phyloP scores from a whole-genome alignment of 2,888 invertebrate genomes.

The Notodonta dromedarius region DNA sequence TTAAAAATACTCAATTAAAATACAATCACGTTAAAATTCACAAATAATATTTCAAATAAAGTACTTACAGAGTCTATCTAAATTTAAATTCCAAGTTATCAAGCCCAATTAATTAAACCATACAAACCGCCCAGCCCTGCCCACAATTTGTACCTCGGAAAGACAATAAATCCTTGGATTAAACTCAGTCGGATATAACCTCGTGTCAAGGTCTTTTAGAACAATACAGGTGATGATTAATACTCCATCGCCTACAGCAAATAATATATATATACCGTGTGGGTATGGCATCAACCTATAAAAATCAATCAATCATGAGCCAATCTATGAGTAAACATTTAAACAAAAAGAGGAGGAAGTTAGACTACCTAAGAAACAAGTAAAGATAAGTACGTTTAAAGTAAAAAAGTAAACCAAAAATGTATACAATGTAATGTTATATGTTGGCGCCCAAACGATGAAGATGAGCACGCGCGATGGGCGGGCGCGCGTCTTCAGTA shows the following conservation, averaged over 20 bases:
- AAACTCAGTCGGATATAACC: constrained; percentile 22
- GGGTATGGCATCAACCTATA: background rate
- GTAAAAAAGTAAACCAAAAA: too few species aligned
- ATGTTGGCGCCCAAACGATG: constrained; percentile 22
- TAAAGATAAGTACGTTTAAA: too few species aligned
- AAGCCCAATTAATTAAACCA: background rate
- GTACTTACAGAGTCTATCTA: too few species aligned
- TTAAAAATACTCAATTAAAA: too few species aligned
- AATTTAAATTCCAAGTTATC: background rate
- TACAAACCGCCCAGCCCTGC: constrained; percentile 29
- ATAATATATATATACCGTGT: constrained; percentile 17
- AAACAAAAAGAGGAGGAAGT: too few species aligned
- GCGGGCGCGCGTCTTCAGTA: constrained; percentile 49
- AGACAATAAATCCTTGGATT: constrained; percentile 12
- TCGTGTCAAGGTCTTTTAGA: constrained; percentile 64
- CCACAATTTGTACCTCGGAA: constrained; percentile 43
- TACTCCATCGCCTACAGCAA: constrained; percentile 51
- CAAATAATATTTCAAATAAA: background rate
- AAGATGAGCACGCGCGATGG: constrained; percentile 33
- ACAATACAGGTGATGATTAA: constrained; percentile 60
- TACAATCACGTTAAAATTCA: too few species aligned
- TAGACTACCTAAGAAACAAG: background rate
- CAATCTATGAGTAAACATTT: too few species aligned
- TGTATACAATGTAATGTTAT: background rate
- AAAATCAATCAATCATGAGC: too few species aligned